A percentile compares a stretch with the other conserved stretches of the same genome.
Evolutionary conservation across 2,888 invertebrate genomes (phyloP).

Genomic region (Rhagonycha lutea): DNA sequence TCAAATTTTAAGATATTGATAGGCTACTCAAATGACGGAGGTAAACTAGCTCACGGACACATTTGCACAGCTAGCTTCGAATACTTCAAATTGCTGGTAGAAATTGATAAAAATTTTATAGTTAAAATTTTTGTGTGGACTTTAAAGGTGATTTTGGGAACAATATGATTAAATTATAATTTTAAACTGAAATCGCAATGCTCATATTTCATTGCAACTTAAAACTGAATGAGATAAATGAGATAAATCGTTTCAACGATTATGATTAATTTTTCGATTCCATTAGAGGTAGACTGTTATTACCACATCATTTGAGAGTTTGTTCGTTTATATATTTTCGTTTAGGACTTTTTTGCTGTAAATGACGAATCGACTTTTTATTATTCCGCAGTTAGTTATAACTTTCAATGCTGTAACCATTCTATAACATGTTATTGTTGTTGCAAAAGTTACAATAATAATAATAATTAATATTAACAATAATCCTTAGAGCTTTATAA

Average conservation of each 20-base stretch:
- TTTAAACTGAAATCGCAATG: background rate
- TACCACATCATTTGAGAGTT: background rate
- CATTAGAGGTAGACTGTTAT: background rate
- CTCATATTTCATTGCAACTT: background rate
- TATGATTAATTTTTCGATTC: background rate
- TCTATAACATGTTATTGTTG: background rate
- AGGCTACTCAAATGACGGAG: too few species aligned
- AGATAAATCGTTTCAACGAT: background rate
- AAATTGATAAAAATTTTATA: background rate
- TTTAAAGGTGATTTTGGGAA: background rate
- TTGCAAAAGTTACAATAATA: too few species aligned
- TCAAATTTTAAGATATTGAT: too few species aligned
- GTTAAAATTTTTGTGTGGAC: background rate
- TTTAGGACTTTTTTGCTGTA: background rate
- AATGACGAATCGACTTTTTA: background rate
- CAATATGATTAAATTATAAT: background rate
- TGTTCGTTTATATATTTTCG: background rate
- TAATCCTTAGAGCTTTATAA: too few species aligned
- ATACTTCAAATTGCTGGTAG: too few species aligned
- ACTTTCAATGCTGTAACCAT: background rate
- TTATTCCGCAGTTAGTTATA: background rate
- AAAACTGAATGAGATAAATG: background rate
- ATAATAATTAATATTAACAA: too few species aligned
- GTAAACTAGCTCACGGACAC: too few species aligned
- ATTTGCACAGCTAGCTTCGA: too few species aligned